Percentiles rank a stretch among this genome's conserved stretches.
phyloP scores from a whole-genome alignment of 2,113 vertebrate species.

The Upupa epops region DNA sequence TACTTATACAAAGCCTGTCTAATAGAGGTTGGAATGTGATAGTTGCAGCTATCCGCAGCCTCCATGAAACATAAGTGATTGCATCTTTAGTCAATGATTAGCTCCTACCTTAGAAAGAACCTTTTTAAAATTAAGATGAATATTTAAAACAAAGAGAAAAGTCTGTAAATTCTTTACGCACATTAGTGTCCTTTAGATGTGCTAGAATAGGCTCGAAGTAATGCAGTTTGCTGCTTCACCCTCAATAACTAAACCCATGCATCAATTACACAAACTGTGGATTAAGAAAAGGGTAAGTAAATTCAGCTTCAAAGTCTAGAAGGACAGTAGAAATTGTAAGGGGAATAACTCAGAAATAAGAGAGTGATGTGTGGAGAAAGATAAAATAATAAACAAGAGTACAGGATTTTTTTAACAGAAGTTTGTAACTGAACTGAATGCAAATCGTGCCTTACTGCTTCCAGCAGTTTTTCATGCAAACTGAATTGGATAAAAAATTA shows the following conservation, averaged over 20 bases:
- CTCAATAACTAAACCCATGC: not conserved
- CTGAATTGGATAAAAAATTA: not conserved
- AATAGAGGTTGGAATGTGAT: not conserved
- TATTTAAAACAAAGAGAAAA: not conserved
- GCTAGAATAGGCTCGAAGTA: not conserved
- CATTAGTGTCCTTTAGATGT: not conserved
- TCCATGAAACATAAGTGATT: not conserved
- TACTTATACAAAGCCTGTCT: not conserved
- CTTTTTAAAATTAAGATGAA: not conserved
- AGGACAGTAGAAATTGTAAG: not conserved
- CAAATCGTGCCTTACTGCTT: not conserved
- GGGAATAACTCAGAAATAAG: not conserved
- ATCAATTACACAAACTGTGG: not conserved
- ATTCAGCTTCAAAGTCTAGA: not conserved
- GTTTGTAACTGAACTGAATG: rapidly evolving
- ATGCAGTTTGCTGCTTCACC: not conserved
- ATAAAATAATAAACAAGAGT: not conserved
- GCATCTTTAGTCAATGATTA: not conserved
- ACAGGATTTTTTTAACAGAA: not conserved
- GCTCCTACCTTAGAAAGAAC: not conserved
- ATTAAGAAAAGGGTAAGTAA: not conserved
- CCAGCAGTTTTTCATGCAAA: not conserved
- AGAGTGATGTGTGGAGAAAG: not conserved
- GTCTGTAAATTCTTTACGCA: not conserved
- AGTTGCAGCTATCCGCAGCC: not conserved